Conservation (phyloP, 2,797 vertebrate species). For the Enteromius thamalakanensis region DNA sequence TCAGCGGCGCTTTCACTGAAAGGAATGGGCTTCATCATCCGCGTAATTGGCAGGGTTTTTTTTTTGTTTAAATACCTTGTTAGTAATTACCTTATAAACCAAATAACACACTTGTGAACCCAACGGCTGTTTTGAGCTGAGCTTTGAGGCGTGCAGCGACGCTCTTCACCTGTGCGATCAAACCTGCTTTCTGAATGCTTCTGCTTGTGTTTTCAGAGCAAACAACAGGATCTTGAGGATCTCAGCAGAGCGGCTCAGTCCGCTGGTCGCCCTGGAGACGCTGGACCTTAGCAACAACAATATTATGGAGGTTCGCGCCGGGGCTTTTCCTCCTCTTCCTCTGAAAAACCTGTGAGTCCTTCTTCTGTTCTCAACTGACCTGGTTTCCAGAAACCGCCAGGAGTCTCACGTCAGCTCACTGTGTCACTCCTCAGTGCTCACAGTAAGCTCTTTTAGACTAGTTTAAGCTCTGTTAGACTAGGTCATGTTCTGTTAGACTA, state of each 20-base stretch:
- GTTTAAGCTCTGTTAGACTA: background rate
- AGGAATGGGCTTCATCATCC: constrained; percentile 90
- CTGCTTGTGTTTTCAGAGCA: constrained; percentile 82
- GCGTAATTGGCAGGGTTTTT: constrained; percentile 87
- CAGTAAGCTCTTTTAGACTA: background rate
- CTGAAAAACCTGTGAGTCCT: constrained; percentile 91
- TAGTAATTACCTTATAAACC: constrained; percentile 96
- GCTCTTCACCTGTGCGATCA: constrained; percentile 17
- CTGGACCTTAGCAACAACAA: constrained; percentile 94
- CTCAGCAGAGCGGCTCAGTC: constrained; percentile 80
- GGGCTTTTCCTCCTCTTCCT: constrained; percentile 84
- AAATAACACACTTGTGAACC: constrained; percentile 79
- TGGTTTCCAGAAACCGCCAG: background rate
- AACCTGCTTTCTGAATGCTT: background rate
- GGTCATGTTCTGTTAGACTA: background rate
- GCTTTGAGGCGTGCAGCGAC: constrained; percentile 64
- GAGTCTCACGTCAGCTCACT: background rate
- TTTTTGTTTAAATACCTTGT: constrained; percentile 87
- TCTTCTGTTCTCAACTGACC: background rate
- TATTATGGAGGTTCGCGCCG: constrained; percentile 82
- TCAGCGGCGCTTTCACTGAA: constrained; percentile 90
- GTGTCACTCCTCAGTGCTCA: background rate
- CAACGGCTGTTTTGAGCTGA: constrained; percentile 57
- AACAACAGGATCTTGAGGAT: constrained; percentile 88
- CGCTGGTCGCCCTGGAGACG: constrained; percentile 85